Evolutionary conservation across 2,113 vertebrate genomes (phyloP), one percentile per base, ranked within the genome.

Genomic region (Phylloscopus trochilus): DNA sequence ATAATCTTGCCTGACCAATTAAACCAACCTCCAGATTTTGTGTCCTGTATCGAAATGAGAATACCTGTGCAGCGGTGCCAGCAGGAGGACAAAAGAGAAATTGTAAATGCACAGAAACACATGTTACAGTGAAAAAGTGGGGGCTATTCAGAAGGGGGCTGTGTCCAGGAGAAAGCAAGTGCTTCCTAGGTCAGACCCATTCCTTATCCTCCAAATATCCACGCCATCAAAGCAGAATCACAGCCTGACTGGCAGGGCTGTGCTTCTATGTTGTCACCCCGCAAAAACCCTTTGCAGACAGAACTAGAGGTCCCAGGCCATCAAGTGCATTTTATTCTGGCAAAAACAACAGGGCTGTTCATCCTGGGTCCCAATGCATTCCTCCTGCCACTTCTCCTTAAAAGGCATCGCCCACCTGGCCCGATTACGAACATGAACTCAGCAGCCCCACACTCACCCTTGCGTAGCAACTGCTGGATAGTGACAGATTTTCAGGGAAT

Each of bases 401-500:
- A 96, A 96, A 96, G 95, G 96, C 92, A 70, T 95, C 85, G 33
- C 96, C 96, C 96, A 97, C 97, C 95, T 97, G 96, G 92, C 92
- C 87, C 47, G 13, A 44, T 77, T 72, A 78, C 0, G 46, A 77
- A 43, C 90, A 51, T 59, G 83, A 90, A 87, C 90, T 78, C 56
- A 35, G 66, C 64, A 93, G 83, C 95, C 91, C 87, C 37, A 31
- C 60, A 3, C 66, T 95, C 84, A 81, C 90, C 93, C 95, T 87
- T 92, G 90, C 56, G 2, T 92, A 92, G 95, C 97, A 97, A 97
- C 97, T 97, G 96, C 92, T 49, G 90, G 56, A 80, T 62, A 96
- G 95, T 96, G 97, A 97, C 96, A 97, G 96, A 96, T 97, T 97
- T 97, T 95, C 94, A 95, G 93, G 93, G 97, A 97, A 97, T 96